Conservation (phyloP, 2,888 invertebrate genomes). For the Brachypalpus laphriformis region DNA sequence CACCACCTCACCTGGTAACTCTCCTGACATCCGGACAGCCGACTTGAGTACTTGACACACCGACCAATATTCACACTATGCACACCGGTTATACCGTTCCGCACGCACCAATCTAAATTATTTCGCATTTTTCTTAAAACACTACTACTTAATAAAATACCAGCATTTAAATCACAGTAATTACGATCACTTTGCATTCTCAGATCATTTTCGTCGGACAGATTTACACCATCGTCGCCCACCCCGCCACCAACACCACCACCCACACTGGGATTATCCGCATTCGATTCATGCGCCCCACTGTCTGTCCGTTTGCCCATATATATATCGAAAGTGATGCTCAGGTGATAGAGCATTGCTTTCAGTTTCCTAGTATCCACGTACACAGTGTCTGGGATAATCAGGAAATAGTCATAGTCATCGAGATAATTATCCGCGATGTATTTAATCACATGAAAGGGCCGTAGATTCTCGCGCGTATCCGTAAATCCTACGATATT, state of each 20-base stretch:
- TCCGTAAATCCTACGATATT: constrained; percentile 95
- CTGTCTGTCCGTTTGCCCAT: constrained; percentile 85
- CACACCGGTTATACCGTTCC: constrained; percentile 91
- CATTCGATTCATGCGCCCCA: constrained; percentile 77
- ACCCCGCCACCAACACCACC: too few relatives aligned
- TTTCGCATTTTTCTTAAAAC: constrained; percentile 90
- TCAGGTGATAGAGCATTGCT: constrained; percentile 89
- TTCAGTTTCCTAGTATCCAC: constrained; percentile 91
- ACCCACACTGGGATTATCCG: constrained; percentile 85
- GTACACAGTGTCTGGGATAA: constrained; percentile 93
- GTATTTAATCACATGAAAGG: constrained; percentile 95
- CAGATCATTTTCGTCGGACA: constrained; percentile 76
- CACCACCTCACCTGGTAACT: constrained; percentile 83
- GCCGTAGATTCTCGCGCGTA: constrained; percentile 88
- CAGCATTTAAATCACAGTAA: constrained; percentile 87
- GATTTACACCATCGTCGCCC: constrained; percentile 58
- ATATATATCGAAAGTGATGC: constrained; percentile 93
- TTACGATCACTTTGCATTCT: constrained; percentile 79
- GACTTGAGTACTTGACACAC: constrained; percentile 85
- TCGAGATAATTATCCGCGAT: constrained; percentile 94
- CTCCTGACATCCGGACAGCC: constrained; percentile 81
- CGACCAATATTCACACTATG: constrained; percentile 95
- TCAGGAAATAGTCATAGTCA: constrained; percentile 96
- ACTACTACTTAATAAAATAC: constrained; percentile 94
- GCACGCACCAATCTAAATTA: constrained; percentile 94